These are phyloP conservation scores for Yoshiicerus persimilis DNA, from an alignment of 1,140 invertebrate species.

Conservation along the genomic window DNA sequence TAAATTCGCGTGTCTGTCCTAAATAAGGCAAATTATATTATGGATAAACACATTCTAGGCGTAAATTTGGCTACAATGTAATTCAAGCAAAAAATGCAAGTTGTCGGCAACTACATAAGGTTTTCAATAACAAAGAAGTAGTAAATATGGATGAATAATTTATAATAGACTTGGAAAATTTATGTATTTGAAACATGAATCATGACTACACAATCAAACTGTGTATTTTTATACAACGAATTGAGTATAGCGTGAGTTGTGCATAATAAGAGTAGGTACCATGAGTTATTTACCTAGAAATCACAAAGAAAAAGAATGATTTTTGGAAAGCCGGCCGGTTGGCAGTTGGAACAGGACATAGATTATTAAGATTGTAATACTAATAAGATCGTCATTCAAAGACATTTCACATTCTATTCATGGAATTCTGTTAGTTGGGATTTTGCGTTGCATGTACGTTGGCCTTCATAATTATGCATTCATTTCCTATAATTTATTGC, in stretches of 20 bases:
- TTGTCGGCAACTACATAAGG: neutral
- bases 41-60: neutral
- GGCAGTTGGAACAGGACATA: neutral
- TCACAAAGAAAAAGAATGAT: neutral
- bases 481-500: neutral
- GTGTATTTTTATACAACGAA: too few relatives aligned
- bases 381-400: neutral
- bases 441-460: neutral
- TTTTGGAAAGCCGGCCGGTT: neutral
- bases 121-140: neutral
- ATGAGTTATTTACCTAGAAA: too few relatives aligned
- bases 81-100: neutral
- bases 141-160: neutral
- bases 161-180: neutral
- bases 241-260: too few relatives aligned
- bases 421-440: neutral
- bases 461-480: neutral
- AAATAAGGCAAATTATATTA: neutral
- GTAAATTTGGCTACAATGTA: neutral
- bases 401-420: neutral
- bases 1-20: neutral
- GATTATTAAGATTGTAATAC: neutral
- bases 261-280: too few relatives aligned
- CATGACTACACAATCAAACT: neutral
- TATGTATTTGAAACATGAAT: neutral